Base-by-base conservation (phyloP, 2,113 vertebrate genomes). In the Pyxicephalus adspersus region DNA sequence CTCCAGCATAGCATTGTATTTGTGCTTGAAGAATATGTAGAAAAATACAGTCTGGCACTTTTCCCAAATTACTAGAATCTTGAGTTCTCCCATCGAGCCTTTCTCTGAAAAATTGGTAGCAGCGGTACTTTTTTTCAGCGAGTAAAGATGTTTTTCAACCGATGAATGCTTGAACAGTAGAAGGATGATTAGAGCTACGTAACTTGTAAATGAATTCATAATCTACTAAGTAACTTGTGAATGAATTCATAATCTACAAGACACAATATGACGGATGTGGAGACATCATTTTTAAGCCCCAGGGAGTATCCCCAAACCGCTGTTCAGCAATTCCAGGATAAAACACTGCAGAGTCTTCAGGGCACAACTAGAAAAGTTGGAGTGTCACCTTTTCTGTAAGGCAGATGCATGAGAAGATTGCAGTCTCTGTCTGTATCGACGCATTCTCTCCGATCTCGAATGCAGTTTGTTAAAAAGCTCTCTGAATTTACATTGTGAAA, bases 381-480 rank as follows among this genome's bases (percentile, higher is more conserved):
- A 90, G 92, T 94, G 97, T 99, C 98, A 98, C 98, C 97, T 99
- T 90, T 98, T 98, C 83, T 96, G 96, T 81, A 94, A 93, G 79
- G 91, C 93, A 92, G 92, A 89, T 76, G 92, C 90, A 92, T 91
- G 93, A 87, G 90, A 87, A 89, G 89, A 89, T 83, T 95, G 95
- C 86, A 94, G 92, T 95, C 96, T 98, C 89, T 98, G 95, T 87
- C 91, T 93, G 84, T 96, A 98, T 88, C 90, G 94, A 83, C 93
- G 93, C 88, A 96, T 94, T 83, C 97, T 96, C 19, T 95, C 94
- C 61, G 98, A 99, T 76, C 92, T 93, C 79, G 97, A 98, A 92
- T 99, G 96, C 89, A 99, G 94, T 94, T 96, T 98, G 88, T 95
- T 92, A 85, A 99, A 99, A 83, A 99, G 96, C 92, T 99, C 96